A percentile compares a stretch with the other conserved stretches of the same genome.
Evolutionary conservation across 2,797 vertebrate genomes (phyloP).

Genomic region (Columba guinea): DNA sequence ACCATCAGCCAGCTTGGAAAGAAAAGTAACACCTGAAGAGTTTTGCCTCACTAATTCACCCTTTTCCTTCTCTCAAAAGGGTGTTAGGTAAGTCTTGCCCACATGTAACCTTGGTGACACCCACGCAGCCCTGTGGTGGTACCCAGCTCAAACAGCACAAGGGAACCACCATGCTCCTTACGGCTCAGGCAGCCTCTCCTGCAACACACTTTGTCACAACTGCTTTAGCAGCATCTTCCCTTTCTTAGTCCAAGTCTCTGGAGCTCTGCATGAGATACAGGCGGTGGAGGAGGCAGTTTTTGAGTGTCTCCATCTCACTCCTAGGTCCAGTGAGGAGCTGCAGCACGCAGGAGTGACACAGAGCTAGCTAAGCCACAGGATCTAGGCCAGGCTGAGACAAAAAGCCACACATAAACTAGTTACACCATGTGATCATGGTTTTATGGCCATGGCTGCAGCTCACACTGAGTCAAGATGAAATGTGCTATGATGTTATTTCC

Average conservation of each 20-base stretch:
- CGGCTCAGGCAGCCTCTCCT: not conserved
- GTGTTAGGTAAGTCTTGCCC: too few species aligned
- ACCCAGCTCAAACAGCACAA: not conserved
- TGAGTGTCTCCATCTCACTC: not conserved
- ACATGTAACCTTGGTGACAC: not conserved
- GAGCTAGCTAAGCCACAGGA: not conserved
- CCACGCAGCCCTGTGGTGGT: not conserved
- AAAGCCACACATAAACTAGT: not conserved
- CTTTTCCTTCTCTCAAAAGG: not conserved
- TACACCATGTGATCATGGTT: rapidly evolving
- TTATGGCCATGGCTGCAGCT: not conserved
- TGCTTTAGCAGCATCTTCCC: not conserved
- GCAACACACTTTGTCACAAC: not conserved
- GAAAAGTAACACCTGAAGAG: not conserved
- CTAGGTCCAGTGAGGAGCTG: rapidly evolving
- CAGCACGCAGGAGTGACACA: not conserved
- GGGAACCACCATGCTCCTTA: not conserved
- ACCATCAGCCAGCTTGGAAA: not conserved
- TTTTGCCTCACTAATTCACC: not conserved
- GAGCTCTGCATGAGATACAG: not conserved
- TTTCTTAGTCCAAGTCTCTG: rapidly evolving
- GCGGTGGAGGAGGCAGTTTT: not conserved
- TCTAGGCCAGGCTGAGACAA: not conserved
- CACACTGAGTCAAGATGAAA: not conserved
- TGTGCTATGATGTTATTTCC: not conserved